These are phyloP conservation scores for Invenusta paracnida DNA, from an alignment of 2,888 invertebrate genomes.

Conservation along the genomic window DNA sequence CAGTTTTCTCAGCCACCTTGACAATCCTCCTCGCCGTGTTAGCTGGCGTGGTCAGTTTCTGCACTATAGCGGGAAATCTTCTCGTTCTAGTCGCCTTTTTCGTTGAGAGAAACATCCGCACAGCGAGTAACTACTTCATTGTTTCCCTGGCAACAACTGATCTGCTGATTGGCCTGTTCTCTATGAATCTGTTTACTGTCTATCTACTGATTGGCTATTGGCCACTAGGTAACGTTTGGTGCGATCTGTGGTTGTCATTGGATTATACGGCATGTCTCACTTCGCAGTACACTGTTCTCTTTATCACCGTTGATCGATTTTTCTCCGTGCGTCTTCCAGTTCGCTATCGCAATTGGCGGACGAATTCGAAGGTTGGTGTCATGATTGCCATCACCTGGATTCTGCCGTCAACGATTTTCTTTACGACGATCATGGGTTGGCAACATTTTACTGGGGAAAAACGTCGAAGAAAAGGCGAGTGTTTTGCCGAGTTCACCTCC, in stretches of 20 bases:
- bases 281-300: conserved; percentile 94
- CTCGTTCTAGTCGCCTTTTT: conserved; percentile 88
- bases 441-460: conserved; percentile 83
- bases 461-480: conserved; percentile 66
- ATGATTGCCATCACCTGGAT: conserved; percentile 96
- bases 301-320: conserved; percentile 95
- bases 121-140: conserved; percentile 98
- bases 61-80: conserved; percentile 72
- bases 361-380: conserved; percentile 83
- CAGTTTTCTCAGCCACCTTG: conserved; percentile 74
- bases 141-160: conserved; percentile 94
- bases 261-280: conserved; percentile 98
- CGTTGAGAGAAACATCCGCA: conserved; percentile 79
- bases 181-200: conserved; percentile 96
- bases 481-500: conserved; percentile 91
- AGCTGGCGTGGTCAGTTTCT: conserved; percentile 73
- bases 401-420: conserved; percentile 88
- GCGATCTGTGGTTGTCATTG: conserved; percentile 94
- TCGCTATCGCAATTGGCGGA: conserved; percentile 90
- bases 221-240: conserved; percentile 89
- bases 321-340: conserved; percentile 98
- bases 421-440: conserved; percentile 97
- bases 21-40: conserved; percentile 97
- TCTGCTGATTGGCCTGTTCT: conserved; percentile 90
- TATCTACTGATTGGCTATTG: conserved; percentile 93